These are phyloP conservation scores for Aleiodes leptofemur DNA, from an alignment of 2,888 invertebrate species.

Conservation along the genomic window DNA sequence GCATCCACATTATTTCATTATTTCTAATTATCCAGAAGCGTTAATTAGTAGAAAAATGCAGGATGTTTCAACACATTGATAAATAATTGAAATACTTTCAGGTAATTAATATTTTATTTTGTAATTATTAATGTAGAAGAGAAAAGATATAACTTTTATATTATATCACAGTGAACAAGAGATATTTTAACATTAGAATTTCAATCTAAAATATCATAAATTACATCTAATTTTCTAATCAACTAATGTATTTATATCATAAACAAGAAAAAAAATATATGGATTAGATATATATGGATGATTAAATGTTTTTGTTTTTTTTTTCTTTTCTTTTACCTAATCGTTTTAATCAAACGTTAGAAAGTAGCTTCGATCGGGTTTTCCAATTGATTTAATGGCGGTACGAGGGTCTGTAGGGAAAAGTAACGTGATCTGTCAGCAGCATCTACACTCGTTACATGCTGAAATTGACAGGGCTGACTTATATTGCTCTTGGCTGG, in stretches of 20 bases:
- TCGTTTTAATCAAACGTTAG: constrained; percentile 51
- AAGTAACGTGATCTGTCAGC: constrained; percentile 82
- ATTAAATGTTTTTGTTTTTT: neutral
- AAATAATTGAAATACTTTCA: constrained; percentile 2
- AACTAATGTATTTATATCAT: constrained; percentile 7
- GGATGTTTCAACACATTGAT: too few relatives aligned
- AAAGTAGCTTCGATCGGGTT: constrained; percentile 64
- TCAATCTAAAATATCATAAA: constrained; percentile 24
- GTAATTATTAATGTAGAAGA: neutral
- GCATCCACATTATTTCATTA: too few relatives aligned
- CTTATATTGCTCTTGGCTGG: constrained; percentile 90
- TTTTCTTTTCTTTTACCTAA: constrained; percentile 13
- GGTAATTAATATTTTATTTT: constrained; percentile 5
- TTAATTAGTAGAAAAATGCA: too few relatives aligned
- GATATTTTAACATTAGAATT: constrained; percentile 23
- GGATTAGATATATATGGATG: constrained; percentile 16
- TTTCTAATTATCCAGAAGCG: too few relatives aligned
- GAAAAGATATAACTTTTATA: constrained; percentile 29
- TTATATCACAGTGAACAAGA: constrained; percentile 30
- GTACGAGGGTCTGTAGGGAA: constrained; percentile 82
- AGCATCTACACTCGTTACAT: constrained; percentile 86
- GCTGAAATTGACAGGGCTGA: constrained; percentile 89
- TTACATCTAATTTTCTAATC: neutral
- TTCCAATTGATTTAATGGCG: constrained; percentile 67
- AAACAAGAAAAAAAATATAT: constrained; percentile 10